Percentiles rank a stretch among this genome's conserved stretches.
phyloP scores from a whole-genome alignment of 2,797 vertebrate genomes.

The Pogonophryne albipinna region DNA sequence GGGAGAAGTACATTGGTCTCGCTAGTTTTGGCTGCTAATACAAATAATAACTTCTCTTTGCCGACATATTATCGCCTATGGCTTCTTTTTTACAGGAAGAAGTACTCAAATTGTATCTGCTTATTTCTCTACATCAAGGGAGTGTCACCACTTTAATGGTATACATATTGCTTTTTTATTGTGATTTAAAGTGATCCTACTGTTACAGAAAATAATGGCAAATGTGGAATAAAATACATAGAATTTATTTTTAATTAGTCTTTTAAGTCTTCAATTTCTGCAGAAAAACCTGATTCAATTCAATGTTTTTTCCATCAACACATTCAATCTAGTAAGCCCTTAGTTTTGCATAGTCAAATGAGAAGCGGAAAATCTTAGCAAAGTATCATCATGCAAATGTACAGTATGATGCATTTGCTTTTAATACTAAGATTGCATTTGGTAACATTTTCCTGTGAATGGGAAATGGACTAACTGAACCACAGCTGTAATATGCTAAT shows the following conservation, averaged over 20 bases:
- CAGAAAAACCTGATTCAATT: neutral
- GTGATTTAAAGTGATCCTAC: too few relatives aligned
- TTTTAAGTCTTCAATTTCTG: neutral
- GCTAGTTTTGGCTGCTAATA: neutral
- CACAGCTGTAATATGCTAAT: neutral
- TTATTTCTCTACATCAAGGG: neutral
- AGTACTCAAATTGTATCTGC: neutral
- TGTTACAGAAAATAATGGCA: neutral
- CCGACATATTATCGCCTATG: too few relatives aligned
- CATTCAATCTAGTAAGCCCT: neutral
- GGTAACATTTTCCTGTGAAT: slow-evolving; percentile 11
- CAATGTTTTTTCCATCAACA: neutral
- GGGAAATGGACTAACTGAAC: neutral
- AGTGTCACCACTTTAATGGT: neutral
- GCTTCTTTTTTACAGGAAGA: slow-evolving; percentile 1
- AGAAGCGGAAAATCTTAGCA: too few relatives aligned
- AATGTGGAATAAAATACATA: neutral
- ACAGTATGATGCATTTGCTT: slow-evolving; percentile 5
- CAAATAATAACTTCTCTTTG: too few relatives aligned
- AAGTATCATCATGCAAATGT: too few relatives aligned
- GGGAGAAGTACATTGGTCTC: slow-evolving; percentile 4
- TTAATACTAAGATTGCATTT: slow-evolving; percentile 9
- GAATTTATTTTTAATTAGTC: neutral
- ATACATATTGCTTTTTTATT: neutral
- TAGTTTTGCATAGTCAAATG: slow-evolving; percentile 18